A percentile compares a stretch with the other conserved stretches of the same genome.
Conservation (phyloP, 2,113 vertebrate genomes). For the Cichladusa arquata region DNA sequence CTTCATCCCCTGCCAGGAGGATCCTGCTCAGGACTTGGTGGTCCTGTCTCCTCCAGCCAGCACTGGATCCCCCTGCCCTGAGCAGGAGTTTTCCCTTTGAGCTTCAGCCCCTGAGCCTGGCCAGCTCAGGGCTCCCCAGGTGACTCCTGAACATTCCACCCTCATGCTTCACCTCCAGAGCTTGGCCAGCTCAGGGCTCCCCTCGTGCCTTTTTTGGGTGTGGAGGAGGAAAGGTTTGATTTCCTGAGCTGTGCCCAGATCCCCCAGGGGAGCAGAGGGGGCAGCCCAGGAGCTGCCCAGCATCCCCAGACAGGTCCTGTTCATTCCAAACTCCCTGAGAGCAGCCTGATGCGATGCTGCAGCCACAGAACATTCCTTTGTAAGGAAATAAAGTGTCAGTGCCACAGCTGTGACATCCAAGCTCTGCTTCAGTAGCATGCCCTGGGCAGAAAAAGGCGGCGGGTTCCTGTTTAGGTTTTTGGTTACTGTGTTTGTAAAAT, state of each 20-base stretch:
- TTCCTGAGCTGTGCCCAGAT: neutral
- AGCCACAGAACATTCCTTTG: conserved; percentile 28
- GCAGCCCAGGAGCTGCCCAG: neutral
- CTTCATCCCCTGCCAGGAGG: neutral
- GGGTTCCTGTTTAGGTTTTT: conserved; percentile 62
- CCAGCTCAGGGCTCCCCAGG: accelerated
- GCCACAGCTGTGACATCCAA: conserved; percentile 40
- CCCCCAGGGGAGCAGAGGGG: accelerated
- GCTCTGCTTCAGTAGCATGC: neutral
- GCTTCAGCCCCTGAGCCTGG: neutral
- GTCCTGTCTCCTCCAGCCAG: neutral
- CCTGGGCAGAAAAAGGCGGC: neutral
- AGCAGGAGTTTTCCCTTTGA: accelerated
- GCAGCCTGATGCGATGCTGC: neutral
- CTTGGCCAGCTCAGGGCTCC: neutral
- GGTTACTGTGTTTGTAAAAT: conserved; percentile 61
- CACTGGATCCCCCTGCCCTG: accelerated
- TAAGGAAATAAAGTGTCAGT: conserved; percentile 43
- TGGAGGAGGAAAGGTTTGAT: neutral
- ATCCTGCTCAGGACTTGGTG: neutral
- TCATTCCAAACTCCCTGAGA: neutral
- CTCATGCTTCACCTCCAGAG: neutral
- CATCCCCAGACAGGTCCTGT: neutral
- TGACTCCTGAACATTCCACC: neutral
- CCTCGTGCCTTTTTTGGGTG: accelerated